Evolutionary conservation across 2,797 vertebrate species (phyloP), one percentile per base, ranked within the genome.

Genomic region (Toxotes lorentzi): DNA sequence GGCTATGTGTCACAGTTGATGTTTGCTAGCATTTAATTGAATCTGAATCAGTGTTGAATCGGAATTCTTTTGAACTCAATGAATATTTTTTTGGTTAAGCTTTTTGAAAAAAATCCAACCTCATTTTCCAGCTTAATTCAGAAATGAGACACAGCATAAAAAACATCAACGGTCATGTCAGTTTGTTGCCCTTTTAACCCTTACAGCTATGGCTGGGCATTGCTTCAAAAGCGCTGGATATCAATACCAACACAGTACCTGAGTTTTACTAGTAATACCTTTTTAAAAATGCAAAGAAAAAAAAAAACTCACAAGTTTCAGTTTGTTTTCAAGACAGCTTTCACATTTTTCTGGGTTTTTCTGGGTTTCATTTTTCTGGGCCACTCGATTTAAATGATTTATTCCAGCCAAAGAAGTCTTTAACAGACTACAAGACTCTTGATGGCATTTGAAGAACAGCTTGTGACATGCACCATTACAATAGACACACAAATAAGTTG

Each of bases 401-500:
- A 27, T 40, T 75, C 4, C 24, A 38, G 5, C 16, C 57, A 79
- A 66, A 69, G 38, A 48, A 16, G 12, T 73, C 54, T 60, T 47
- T 3, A 14, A 63, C 57, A 63, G 17, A 56, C 5, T 5, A 19
- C 10, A 66, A 32, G 10, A 56, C 7, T 69, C 4, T 5, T 40
- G 21, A 34, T 32, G 17, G 17, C 32, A 30, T 69, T 45, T 0
- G 2, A 57, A 47, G 1, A 19, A 47, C 11, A 30, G 47, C 27
- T 70, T 43, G 34, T 21, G 43, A 34, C 19, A 14, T 11, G 10
- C 34, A 19, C 24, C 16, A 4, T 7, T 4, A 51, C n/a, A 54
- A 32, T 30, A 45, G 38, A 74, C 24, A 38, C 53, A 67, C n/a
- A 70, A 54, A 79, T 6, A 12, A 10, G 5, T 71, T 35, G 58